Conservation (phyloP, 1,140 invertebrate genomes). For the Copidosoma floridanum region DNA sequence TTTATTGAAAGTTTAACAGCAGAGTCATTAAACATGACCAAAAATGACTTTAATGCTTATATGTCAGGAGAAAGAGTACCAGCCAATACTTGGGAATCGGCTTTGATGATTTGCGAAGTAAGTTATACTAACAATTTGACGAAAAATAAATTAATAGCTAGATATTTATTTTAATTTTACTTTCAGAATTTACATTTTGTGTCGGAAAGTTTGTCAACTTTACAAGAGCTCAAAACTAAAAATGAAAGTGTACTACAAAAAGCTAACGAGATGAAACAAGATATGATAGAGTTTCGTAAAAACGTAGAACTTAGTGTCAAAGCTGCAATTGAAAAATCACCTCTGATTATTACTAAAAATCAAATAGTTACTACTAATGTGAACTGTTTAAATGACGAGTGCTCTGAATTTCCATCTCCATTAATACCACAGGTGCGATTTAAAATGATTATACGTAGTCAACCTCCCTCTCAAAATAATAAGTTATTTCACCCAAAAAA, state of each 20-base stretch:
- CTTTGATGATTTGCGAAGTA: slow-evolving; percentile 72
- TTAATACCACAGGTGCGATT: slow-evolving; percentile 47
- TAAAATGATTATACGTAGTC: too few species aligned
- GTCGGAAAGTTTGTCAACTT: slow-evolving; percentile 67
- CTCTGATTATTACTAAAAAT: slow-evolving; percentile 69
- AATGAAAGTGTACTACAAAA: slow-evolving; percentile 63
- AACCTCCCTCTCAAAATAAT: too few species aligned
- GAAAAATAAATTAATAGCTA: background rate
- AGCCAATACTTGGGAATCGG: slow-evolving; percentile 73
- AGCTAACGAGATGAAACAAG: slow-evolving; percentile 62
- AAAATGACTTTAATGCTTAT: slow-evolving; percentile 91
- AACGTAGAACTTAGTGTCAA: slow-evolving; percentile 68
- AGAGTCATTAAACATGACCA: slow-evolving; percentile 88
- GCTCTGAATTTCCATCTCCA: slow-evolving; percentile 51
- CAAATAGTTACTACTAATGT: slow-evolving; percentile 64
- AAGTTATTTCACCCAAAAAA: too few species aligned
- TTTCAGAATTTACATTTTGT: slow-evolving; percentile 65
- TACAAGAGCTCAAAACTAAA: slow-evolving; percentile 64
- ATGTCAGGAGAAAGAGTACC: slow-evolving; percentile 88
- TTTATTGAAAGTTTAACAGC: slow-evolving; percentile 96
- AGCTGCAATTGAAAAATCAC: slow-evolving; percentile 66
- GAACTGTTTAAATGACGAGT: slow-evolving; percentile 58
- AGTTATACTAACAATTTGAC: slow-evolving; percentile 15
- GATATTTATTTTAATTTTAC: slow-evolving; percentile 20
- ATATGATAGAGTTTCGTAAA: slow-evolving; percentile 65